Evolutionary conservation across 2,113 vertebrate genomes (phyloP), one percentile per base, ranked within the genome.

Genomic region (Hippoglossus stenolepis): DNA sequence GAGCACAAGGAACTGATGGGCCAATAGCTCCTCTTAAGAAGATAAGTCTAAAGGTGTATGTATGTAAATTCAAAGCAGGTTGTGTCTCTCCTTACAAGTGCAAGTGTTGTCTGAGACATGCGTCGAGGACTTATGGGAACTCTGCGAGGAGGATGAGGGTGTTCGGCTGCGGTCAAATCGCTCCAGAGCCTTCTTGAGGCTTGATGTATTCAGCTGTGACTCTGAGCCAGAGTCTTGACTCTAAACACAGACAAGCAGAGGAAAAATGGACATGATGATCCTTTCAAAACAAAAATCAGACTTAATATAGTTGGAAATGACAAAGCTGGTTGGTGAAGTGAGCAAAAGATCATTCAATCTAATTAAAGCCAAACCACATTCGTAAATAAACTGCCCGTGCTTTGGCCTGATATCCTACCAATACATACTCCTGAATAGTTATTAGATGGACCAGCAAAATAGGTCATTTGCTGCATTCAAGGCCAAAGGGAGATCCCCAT

Each of bases 121-220:
- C 0, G 97, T 98, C 43, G 97, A 99, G 31, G 95, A 99, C 91
- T 97, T 98, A 84, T 90, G 96, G 45, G 97, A 99, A 91, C 97
- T 98, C 58, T 94, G 93, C 0, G 98, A 99, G 26, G 97, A 99
- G 31, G 96, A 95, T 43, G 98, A 99, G 59, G 96, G 94, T 3
- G 97, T 96, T 73, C 95, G 95, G 84, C 97, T 98, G 84, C 85
- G 96, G 89, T 98, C 96, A 87, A 98, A 98, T 63, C 96, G 96
- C 90, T 99, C 97, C 84, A 99, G 91, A 13, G 96, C 97, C 93
- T 99, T 96, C 90, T 99, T 99, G 71, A 99, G 96, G 89, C 97
- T 97, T 85, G 97, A 97, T 14, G 97, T 97, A 59, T 97, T 98
- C 84, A 98, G 96, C 70, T 97, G 96, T 21, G 96, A 97, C 90